Percentiles rank a stretch among this genome's conserved stretches.
phyloP scores from a whole-genome alignment of 2,113 vertebrate species.

The Malaclemys terrapin region DNA sequence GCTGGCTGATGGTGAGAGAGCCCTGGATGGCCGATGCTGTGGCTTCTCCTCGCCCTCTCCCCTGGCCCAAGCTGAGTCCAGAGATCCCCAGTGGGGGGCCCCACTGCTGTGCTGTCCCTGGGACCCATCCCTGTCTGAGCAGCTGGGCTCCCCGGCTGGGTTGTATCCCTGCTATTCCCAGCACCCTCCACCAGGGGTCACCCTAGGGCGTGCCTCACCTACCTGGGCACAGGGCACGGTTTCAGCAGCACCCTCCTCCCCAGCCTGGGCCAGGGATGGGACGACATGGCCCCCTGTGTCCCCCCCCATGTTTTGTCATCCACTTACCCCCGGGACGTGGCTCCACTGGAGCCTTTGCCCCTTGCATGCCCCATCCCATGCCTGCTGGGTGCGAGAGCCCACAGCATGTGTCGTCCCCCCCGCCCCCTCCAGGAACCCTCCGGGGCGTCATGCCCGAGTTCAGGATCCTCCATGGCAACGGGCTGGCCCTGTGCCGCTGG shows the following conservation, averaged over 20 bases:
- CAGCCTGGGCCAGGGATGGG: not conserved
- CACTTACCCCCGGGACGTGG: not conserved
- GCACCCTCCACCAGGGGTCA: not conserved
- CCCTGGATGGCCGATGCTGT: accelerated
- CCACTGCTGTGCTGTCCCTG: no score
- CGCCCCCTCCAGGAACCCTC: no score
- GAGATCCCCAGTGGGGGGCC: not conserved
- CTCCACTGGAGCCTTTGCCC: not conserved
- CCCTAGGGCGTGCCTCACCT: not conserved
- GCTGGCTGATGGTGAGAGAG: conserved; percentile 87
- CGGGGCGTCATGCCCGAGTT: accelerated
- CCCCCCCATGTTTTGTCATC: not conserved
- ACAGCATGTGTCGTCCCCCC: no score
- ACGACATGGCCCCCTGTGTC: not conserved
- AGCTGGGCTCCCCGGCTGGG: accelerated
- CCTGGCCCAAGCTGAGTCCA: not conserved
- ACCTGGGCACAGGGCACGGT: no score
- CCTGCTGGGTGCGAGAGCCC: not conserved
- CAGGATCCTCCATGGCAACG: not conserved
- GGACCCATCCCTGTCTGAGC: no score
- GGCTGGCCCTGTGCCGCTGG: not conserved
- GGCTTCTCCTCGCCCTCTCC: not conserved
- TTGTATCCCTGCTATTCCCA: not conserved
- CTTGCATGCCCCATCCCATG: not conserved
- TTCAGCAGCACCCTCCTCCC: not conserved